phyloP scores from a whole-genome alignment of 1,140 invertebrate species.

The Caenorhabditis tropicalis region DNA sequence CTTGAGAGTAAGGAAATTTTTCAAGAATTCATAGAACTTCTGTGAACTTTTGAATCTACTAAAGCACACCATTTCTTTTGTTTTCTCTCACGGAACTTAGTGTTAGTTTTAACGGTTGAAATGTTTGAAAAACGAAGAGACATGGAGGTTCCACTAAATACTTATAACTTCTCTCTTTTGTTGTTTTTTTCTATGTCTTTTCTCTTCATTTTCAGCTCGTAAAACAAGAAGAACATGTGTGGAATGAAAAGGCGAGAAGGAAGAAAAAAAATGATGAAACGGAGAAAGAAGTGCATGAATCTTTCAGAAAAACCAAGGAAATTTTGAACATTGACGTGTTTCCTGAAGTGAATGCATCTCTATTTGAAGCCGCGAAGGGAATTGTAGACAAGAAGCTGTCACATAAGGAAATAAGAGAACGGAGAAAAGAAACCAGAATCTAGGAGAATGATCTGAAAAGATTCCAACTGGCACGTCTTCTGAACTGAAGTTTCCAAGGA shows the following conservation, averaged over 20 bases:
- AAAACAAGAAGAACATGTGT: neutral
- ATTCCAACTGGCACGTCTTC: neutral
- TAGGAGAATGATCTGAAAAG: neutral
- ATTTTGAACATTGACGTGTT: constrained; percentile 7
- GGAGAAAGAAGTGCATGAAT: constrained; percentile 9
- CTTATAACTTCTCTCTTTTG: neutral
- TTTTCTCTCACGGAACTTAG: constrained; percentile 9
- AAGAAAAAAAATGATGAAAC: neutral
- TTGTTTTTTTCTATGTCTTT: neutral
- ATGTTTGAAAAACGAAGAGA: constrained; percentile 2
- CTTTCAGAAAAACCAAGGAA: constrained; percentile 21
- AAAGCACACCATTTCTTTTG: neutral
- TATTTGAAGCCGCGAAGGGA: neutral
- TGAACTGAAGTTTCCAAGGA: too few relatives aligned
- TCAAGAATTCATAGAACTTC: neutral
- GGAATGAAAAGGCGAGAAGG: neutral
- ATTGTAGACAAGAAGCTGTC: neutral
- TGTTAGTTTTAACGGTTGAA: constrained; percentile 12
- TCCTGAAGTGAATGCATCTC: constrained; percentile 27
- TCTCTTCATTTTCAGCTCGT: constrained; percentile 19
- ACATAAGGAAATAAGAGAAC: constrained; percentile 7
- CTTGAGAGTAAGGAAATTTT: neutral
- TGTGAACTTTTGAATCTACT: constrained; percentile 9
- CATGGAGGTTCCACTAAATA: constrained; percentile 3
- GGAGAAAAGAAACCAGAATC: neutral